Conservation (phyloP, 2,113 vertebrate genomes). For the Gulo gulo region DNA sequence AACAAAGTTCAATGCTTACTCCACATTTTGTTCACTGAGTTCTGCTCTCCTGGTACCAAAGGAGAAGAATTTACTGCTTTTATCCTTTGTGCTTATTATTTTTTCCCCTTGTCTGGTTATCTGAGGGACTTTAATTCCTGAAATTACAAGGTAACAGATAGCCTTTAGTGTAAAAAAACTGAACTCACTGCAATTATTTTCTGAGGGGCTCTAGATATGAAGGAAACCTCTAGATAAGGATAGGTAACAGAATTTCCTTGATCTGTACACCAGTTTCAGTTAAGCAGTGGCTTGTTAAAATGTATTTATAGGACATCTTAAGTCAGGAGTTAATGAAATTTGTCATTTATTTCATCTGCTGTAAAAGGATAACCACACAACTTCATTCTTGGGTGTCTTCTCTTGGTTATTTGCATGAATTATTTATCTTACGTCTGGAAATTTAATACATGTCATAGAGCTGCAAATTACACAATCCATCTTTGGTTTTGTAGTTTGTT, state of each 20-base stretch:
- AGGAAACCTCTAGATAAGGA: conserved; percentile 2
- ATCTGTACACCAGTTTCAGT: background rate
- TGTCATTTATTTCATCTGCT: conserved; percentile 47
- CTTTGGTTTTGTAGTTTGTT: conserved; percentile 55
- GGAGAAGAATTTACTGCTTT: background rate
- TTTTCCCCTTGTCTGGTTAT: background rate
- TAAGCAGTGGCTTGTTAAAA: conserved; percentile 45
- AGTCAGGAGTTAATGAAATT: conserved; percentile 39
- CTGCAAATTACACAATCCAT: conserved; percentile 58
- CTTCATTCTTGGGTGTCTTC: conserved; percentile 42
- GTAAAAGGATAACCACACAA: background rate
- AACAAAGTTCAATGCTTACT: background rate
- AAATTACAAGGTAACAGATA: background rate
- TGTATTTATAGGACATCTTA: background rate
- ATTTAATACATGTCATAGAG: conserved; percentile 58
- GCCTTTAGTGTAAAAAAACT: background rate
- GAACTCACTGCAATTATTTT: background rate
- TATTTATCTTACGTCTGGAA: conserved; percentile 67
- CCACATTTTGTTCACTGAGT: background rate
- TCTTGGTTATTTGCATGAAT: conserved; percentile 63
- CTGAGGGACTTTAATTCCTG: background rate
- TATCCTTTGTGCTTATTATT: background rate
- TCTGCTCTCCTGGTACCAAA: background rate
- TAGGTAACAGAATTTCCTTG: conserved; percentile 22
- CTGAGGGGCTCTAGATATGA: background rate